Evolutionary conservation across 2,113 vertebrate genomes (phyloP).

Genomic region (Xiphophorus hellerii): DNA sequence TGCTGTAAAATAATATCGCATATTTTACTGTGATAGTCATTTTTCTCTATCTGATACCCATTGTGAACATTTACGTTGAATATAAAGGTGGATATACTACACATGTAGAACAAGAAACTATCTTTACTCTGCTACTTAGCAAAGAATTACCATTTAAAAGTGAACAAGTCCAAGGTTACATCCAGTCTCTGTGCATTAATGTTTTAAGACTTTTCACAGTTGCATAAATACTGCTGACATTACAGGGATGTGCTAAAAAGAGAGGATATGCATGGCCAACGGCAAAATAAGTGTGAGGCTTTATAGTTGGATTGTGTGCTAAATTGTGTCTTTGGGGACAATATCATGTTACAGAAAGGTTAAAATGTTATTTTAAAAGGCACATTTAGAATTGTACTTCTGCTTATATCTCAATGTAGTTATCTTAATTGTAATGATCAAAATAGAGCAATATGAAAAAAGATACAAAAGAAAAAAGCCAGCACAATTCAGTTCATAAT

Average conservation of each 20-base stretch:
- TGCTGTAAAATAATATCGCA: not conserved
- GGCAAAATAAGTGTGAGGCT: not conserved
- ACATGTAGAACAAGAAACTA: not conserved
- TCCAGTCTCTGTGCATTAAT: not conserved
- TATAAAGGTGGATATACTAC: not conserved
- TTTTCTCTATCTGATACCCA: not conserved
- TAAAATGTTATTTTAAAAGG: constrained; percentile 12
- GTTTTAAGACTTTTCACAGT: constrained; percentile 1
- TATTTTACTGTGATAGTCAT: not conserved
- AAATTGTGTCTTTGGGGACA: constrained; percentile 7
- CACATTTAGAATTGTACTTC: not conserved
- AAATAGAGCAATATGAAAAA: not conserved
- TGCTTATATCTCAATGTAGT: not conserved
- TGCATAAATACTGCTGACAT: constrained; percentile 12
- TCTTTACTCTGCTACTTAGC: not conserved
- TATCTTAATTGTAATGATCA: not conserved
- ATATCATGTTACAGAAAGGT: constrained; percentile 4
- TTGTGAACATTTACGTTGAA: not conserved
- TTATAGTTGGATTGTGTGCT: constrained; percentile 2
- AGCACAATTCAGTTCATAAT: not conserved
- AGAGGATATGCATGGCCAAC: constrained; percentile 6
- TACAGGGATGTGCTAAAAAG: not conserved
- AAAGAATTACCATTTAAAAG: constrained; percentile 2
- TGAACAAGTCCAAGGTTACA: not conserved
- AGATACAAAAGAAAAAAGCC: not conserved